A percentile compares a stretch with the other conserved stretches of the same genome.
These are phyloP conservation scores for Channa maculata DNA, from an alignment of 2,113 vertebrate genomes.

Conservation along the genomic window DNA sequence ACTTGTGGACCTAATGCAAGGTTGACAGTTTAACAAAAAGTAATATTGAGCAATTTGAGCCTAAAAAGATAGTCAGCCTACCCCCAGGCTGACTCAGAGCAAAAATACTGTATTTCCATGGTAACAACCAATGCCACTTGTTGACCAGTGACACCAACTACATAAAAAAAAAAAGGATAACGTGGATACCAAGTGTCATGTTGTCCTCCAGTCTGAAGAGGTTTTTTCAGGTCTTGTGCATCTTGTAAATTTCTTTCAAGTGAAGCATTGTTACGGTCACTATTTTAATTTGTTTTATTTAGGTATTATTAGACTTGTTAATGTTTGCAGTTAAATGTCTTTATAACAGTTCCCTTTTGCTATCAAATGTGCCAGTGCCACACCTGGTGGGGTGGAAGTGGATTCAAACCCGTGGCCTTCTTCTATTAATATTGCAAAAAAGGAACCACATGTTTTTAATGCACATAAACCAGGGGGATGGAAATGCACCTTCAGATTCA, in stretches of 20 bases:
- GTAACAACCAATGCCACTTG: constrained; percentile 6
- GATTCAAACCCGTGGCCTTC: no score
- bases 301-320: no score
- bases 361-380: no score
- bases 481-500: no score
- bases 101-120: background rate
- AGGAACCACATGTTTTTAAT: no score
- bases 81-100: background rate
- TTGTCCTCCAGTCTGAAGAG: background rate
- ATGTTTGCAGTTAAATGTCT: background rate
- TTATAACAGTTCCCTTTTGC: background rate
- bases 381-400: no score
- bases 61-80: background rate
- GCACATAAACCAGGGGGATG: no score
- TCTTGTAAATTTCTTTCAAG: no score
- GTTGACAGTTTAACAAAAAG: background rate
- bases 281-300: no score
- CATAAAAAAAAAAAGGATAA: background rate
- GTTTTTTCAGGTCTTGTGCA: background rate
- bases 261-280: no score
- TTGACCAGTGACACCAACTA: background rate
- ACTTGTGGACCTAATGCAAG: background rate
- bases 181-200: no score
- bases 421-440: no score
- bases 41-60: background rate